Evolutionary conservation across 2,888 invertebrate genomes (phyloP).

Genomic region (Entomobrya multifasciata): DNA sequence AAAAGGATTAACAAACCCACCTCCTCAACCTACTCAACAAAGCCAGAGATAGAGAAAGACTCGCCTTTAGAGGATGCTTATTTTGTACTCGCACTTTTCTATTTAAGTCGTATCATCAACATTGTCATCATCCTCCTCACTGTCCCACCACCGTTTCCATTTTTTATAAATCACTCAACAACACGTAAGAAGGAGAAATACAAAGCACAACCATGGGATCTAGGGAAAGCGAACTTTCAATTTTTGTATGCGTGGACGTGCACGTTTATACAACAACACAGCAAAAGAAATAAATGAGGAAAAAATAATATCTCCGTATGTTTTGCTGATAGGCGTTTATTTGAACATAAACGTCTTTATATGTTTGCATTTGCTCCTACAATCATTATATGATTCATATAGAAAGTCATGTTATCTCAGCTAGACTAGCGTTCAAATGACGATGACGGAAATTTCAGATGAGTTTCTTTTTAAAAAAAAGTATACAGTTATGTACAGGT

Average conservation of each 20-base stretch:
- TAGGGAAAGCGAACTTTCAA: no score
- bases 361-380: no score
- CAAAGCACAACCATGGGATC: no score
- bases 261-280: no score
- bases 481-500: constrained; percentile 15
- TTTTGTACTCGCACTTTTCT: constrained; percentile 70
- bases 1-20: constrained; percentile 49
- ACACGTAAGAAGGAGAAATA: not conserved
- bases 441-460: constrained; percentile 56
- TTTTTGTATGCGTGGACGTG: no score
- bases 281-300: constrained; percentile 1
- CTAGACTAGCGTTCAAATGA: constrained; percentile 25
- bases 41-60: not conserved
- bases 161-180: constrained; percentile 27
- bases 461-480: constrained; percentile 62
- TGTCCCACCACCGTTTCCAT: no score
- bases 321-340: no score
- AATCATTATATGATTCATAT: no score
- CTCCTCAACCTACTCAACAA: not conserved
- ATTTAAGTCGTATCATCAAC: constrained; percentile 60
- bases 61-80: constrained; percentile 64
- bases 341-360: no score
- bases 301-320: no score
- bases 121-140: constrained; percentile 6
- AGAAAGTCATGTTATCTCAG: constrained; percentile 47